These are phyloP conservation scores for human DNA, from an alignment of 2,113 vertebrate genomes.

Conservation along the genomic window GRCh38 chr18:39742001-39742500, in stretches of 20 bases:
- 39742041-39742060: slow-evolving; percentile 25
- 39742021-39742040: slow-evolving; percentile 10
- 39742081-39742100: slow-evolving; percentile 41
- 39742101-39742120: slow-evolving; percentile 71
- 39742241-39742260: slow-evolving; percentile 61
- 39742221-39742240: slow-evolving; percentile 65
- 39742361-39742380: slow-evolving; percentile 75
- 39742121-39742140: slow-evolving; percentile 64
- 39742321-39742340: slow-evolving; percentile 53
- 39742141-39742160: slow-evolving; percentile 19
- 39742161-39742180: slow-evolving; percentile 65
- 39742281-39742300: slow-evolving; percentile 49
- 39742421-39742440: slow-evolving; percentile 60
- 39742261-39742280: slow-evolving; percentile 36
- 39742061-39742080: slow-evolving; percentile 55
- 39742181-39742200: slow-evolving; percentile 70
- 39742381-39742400: slow-evolving; percentile 71
- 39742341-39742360: slow-evolving; percentile 54
- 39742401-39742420: slow-evolving; percentile 65
- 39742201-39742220: slow-evolving; percentile 46
- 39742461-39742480: slow-evolving; percentile 39
- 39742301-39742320: slow-evolving; percentile 44
- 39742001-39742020: not conserved
- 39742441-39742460: slow-evolving; percentile 50
- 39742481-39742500: not conserved